These are phyloP conservation scores for Augiades crinisus DNA, from an alignment of 2,888 invertebrate species.

Conservation along the genomic window DNA sequence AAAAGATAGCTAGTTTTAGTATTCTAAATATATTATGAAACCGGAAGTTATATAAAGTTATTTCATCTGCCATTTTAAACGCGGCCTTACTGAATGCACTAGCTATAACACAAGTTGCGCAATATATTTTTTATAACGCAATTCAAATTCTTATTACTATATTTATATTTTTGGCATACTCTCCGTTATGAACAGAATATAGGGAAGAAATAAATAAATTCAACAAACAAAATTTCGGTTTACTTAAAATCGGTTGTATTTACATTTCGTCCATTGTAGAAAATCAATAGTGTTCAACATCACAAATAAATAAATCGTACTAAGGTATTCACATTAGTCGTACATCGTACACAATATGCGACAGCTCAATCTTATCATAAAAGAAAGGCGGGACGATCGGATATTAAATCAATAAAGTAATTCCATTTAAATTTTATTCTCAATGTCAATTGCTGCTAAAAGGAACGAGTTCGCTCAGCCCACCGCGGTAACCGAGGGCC, in stretches of 20 bases:
- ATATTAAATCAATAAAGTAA: constrained; percentile 63
- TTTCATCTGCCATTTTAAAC: neutral
- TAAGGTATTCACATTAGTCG: constrained; percentile 76
- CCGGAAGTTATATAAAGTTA: too few relatives aligned
- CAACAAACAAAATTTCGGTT: constrained; percentile 78
- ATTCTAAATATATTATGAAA: too few relatives aligned
- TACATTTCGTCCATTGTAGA: constrained; percentile 81
- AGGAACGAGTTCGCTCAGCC: constrained; percentile 57
- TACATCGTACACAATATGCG: constrained; percentile 73
- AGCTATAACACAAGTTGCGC: constrained; percentile 24
- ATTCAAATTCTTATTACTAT: constrained; percentile 35
- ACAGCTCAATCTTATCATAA: constrained; percentile 71
- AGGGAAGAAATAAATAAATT: constrained; percentile 72
- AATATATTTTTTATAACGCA: constrained; percentile 50
- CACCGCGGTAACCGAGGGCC: constrained; percentile 59
- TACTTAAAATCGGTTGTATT: constrained; percentile 82
- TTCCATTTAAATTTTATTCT: constrained; percentile 53
- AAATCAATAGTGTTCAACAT: constrained; percentile 80
- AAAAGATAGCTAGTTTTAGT: too few relatives aligned
- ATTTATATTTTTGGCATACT: neutral
- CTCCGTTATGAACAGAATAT: neutral
- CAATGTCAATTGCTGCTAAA: constrained; percentile 59
- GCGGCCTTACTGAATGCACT: neutral
- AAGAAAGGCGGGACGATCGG: constrained; percentile 72
- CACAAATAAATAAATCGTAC: constrained; percentile 81